Evolutionary conservation across 2,797 vertebrate genomes (phyloP), one percentile per base, ranked within the genome.

Genomic region (Orestias chungarensis): DNA sequence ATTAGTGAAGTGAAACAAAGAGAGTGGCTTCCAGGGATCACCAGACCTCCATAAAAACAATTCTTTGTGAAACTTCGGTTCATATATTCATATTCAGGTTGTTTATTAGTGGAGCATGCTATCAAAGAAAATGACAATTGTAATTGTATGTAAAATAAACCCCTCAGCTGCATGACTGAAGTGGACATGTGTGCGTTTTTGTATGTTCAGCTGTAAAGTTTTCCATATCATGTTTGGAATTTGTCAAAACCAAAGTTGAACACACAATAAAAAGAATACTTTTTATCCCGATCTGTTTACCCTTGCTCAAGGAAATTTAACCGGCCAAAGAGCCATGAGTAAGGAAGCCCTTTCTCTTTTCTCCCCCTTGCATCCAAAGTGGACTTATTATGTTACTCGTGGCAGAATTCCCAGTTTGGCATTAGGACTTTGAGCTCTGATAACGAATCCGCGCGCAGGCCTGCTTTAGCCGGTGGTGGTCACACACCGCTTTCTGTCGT

Each of bases 381-480:
- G 87, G 89, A 91, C 90, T 92, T 92, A 92, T 91, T 92, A 90
- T 91, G 88, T 90, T 93, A 87, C 89, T 86, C 78, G 77, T 91
- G 92, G 89, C 92, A 91, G 79, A 84, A 85, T 92, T 93, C 90
- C 91, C 91, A 93, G 88, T 89, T 89, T 90, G 91, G 90, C 89
- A 92, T 93, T 90, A 92, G 88, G 87, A 91, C 90, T 89, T 87
- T 91, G 91, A 91, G 88, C 88, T 90, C 85, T 49, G 87, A 90
- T 90, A 89, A 87, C 82, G 89, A 88, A 92, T 89, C 88, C 85
- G 79, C 83, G 87, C 79, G 83, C 74, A 67, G 82, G 64, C 78
- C 83, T 86, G 84, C 83, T 87, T 90, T 90, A 86, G 85, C 83
- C 85, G 86, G 78, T 89, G 84, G 74, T 88, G 92, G 85, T 88